A percentile compares a stretch with the other conserved stretches of the same genome.
Conservation (phyloP, 2,113 vertebrate genomes). For the Orcinus orca region DNA sequence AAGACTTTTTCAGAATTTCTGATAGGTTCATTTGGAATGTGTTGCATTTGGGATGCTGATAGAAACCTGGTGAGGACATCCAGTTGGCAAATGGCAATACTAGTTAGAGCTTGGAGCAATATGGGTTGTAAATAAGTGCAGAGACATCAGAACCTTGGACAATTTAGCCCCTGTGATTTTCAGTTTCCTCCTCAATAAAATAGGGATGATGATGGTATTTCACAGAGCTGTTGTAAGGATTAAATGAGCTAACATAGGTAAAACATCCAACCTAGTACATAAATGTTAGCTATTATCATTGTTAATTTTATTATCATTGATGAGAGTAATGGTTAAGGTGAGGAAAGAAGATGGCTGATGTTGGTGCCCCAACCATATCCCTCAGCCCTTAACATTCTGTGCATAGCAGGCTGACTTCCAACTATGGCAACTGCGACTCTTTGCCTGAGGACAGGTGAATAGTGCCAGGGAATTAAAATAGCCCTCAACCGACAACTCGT, state of each 20-base stretch:
- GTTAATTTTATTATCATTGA: not conserved
- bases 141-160: not conserved
- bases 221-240: not conserved
- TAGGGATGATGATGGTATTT: not conserved
- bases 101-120: not conserved
- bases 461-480: not conserved
- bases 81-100: not conserved
- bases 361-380: not conserved
- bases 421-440: not conserved
- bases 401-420: not conserved
- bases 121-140: not conserved
- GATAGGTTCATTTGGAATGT: not conserved
- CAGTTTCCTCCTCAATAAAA: not conserved
- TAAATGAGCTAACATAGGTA: not conserved
- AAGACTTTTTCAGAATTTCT: constrained; percentile 15
- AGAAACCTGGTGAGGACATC: not conserved
- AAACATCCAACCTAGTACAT: not conserved
- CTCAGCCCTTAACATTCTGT: not conserved
- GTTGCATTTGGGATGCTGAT: not conserved
- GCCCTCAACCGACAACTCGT: not conserved
- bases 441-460: not conserved
- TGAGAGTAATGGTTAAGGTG: not conserved
- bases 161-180: not conserved
- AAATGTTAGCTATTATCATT: constrained; percentile 1
- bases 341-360: not conserved